Conservation (phyloP, 37 sponge, comb jelly and placozoan species). For the Dysidea cf. avara region DNA sequence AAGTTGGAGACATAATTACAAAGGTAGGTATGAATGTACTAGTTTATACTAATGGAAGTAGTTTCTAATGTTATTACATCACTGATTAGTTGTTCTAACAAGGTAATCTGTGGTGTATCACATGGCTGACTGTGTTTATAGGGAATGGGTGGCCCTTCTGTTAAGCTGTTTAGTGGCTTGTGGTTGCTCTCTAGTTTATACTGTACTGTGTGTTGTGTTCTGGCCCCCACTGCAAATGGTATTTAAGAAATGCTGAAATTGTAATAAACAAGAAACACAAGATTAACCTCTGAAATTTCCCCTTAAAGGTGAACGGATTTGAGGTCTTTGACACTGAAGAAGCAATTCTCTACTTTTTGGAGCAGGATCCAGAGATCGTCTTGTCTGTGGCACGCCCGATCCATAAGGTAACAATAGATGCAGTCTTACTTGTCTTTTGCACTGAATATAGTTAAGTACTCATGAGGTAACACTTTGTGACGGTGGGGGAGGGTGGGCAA, state of each 20-base stretch:
- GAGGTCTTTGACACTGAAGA: constrained; percentile 74
- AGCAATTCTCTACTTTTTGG: constrained; percentile 74
- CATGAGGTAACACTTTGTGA: no score
- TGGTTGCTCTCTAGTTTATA: neutral
- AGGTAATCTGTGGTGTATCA: no score
- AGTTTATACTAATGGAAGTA: constrained; percentile 9
- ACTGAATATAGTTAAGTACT: no score
- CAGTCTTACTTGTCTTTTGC: no score
- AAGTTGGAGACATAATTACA: constrained; percentile 63
- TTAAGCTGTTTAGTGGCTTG: neutral
- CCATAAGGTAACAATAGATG: no score
- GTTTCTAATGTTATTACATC: neutral
- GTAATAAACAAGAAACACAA: neutral
- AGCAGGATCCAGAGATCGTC: constrained; percentile 80
- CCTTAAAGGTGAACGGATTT: constrained; percentile 71
- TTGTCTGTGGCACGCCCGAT: constrained; percentile 71
- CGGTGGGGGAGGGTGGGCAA: no score
- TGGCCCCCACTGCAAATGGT: no score
- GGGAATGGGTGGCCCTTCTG: neutral
- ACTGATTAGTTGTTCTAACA: neutral
- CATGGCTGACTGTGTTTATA: no score
- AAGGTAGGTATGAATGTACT: constrained; percentile 43
- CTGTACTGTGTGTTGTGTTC: no score
- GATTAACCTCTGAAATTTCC: neutral
- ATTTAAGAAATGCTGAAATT: no score